These are phyloP conservation scores for Allobates femoralis DNA, from an alignment of 2,797 vertebrate genomes.

Conservation along the genomic window DNA sequence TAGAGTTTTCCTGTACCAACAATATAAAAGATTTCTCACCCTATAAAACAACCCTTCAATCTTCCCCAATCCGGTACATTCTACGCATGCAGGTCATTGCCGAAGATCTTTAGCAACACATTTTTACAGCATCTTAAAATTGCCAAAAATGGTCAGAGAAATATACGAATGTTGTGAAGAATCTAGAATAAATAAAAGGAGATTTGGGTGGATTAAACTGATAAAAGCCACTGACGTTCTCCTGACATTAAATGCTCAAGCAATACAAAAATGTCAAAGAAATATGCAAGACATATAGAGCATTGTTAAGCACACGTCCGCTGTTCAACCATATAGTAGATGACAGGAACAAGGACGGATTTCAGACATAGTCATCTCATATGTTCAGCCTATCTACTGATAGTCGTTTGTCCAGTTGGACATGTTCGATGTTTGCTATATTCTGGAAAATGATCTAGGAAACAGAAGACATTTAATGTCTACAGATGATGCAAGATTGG, in stretches of 20 bases:
- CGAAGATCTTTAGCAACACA: neutral
- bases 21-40: neutral
- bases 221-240: conserved; percentile 55
- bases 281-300: conserved; percentile 36
- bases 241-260: conserved; percentile 44
- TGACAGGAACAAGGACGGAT: neutral
- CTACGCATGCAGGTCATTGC: neutral
- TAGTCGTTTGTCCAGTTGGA: neutral
- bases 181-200: conserved; percentile 42
- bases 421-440: neutral
- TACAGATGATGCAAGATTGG: neutral
- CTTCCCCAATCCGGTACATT: neutral
- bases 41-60: neutral
- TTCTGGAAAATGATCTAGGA: neutral
- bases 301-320: neutral
- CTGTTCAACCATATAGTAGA: neutral
- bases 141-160: conserved; percentile 50
- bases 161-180: conserved; percentile 15
- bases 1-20: neutral
- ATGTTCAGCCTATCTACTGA: neutral
- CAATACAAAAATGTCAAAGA: conserved; percentile 40
- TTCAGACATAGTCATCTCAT: neutral
- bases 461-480: neutral
- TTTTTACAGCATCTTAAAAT: conserved; percentile 18
- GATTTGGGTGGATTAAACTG: conserved; percentile 56